Evolutionary conservation across 2,797 vertebrate genomes (phyloP), one percentile per base, ranked within the genome.

Genomic region (Odontamblyopus rebecca): DNA sequence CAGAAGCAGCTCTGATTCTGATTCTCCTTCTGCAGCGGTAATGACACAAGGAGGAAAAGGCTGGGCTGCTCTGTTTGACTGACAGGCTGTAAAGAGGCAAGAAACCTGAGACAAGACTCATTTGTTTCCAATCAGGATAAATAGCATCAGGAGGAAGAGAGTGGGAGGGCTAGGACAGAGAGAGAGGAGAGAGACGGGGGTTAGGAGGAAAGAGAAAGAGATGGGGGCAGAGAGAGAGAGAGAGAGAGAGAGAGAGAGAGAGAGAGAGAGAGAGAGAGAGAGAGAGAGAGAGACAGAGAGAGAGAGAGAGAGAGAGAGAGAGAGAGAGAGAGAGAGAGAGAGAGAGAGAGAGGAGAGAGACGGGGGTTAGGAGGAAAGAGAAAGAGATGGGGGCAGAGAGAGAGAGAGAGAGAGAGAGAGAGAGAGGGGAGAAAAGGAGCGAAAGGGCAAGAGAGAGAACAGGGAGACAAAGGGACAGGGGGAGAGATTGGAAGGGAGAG

Each of bases 71-170:
- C 41, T 19, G 38, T 0, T 59, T 93, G 92, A 93, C 82, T 91
- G 91, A 93, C 91, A 83, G 85, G 74, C 67, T 44, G 82, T 71
- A 78, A 85, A 85, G 76, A 82, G 75, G 12, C 76, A 72, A 85
- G 86, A 88, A 91, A 92, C 75, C 48, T 71, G 86, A 89, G 79
- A 86, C 86, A 4, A 44, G 67, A 85, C 85, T 89, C 89, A 91
- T 92, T 93, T 91, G 91, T 90, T 91, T 93, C 91, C 89, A 93
- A 90, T 92, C 91, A 93, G 86, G 77, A 89, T 88, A 90, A 93
- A 91, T 88, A 77, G 89, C 87, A 87, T 89, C 88, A 56, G n/a
- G 82, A 62, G 27, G 6, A 76, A 80, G 7, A 19, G 29, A 35
- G 60, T 9, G 60, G 87, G 15, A 64, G 84, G 88, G 86, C 89